phyloP scores from a whole-genome alignment of 1,140 invertebrate species.

The Rhopalosiphum maidis region DNA sequence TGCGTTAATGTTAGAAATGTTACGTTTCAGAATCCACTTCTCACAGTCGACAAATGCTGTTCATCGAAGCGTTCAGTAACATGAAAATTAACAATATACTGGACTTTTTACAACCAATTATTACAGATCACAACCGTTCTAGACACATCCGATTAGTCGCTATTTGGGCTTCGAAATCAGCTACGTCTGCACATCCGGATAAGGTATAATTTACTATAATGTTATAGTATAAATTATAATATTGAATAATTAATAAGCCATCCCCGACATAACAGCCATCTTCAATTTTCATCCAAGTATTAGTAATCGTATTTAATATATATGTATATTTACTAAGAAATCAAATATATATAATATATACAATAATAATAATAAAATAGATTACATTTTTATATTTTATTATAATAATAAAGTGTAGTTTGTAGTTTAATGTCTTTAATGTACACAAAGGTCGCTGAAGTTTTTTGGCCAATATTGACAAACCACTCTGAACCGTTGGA shows the following conservation, averaged over 20 bases:
- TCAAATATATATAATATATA: not conserved
- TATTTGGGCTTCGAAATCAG: constrained; percentile 69
- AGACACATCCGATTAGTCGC: constrained; percentile 69
- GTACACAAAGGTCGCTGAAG: constrained; percentile 67
- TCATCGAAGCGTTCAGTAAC: constrained; percentile 73
- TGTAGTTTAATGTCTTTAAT: too few relatives aligned
- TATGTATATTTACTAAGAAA: not conserved
- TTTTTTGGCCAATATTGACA: constrained; percentile 74
- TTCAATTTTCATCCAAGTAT: too few relatives aligned
- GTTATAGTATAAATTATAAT: not conserved
- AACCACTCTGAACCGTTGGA: constrained; percentile 73
- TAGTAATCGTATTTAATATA: not conserved
- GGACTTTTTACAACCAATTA: constrained; percentile 70
- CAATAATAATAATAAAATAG: not conserved
- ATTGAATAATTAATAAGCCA: not conserved
- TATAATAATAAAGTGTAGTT: constrained; percentile 19
- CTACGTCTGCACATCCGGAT: constrained; percentile 66
- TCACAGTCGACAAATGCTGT: constrained; percentile 74
- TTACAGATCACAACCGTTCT: constrained; percentile 64
- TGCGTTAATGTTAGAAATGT: not conserved
- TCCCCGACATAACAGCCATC: too few relatives aligned
- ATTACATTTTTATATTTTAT: not conserved
- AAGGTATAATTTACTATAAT: constrained; percentile 63
- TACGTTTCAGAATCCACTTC: constrained; percentile 67
- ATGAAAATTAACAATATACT: constrained; percentile 69